Base-by-base conservation (phyloP, 2,113 vertebrate genomes). In the Epinephelus cyanopodus region DNA sequence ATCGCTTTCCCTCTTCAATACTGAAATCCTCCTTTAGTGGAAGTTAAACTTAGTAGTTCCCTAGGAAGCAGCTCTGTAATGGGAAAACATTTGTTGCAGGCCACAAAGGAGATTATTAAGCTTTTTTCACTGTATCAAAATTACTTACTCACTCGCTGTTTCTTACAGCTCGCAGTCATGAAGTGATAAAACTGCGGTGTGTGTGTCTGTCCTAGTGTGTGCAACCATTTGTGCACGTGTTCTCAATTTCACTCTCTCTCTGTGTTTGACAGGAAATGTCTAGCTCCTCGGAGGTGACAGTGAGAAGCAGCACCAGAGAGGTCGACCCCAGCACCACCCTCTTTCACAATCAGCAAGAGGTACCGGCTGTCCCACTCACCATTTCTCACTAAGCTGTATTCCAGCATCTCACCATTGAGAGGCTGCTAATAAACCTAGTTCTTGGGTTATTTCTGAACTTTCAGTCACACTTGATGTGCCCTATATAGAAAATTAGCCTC, bases 311-410 rank as follows among this genome's bases (percentile, higher is more conserved):
- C 52, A 93, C 58, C 82, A 96, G 93, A 79, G 94, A 96, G 85
- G 76, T 89, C 48, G 84, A 67, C 17, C 83, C 85, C 18, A 81
- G 94, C 61, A 86, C 93, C 82, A 84, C 93, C 84, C 25, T 92
- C 64, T 87, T 90, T 90, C 92, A 95, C 79, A 91, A 78, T 86
- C 92, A 95, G 90, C 93, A 93, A 94, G 96, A 98, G 91, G 93
- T 93, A 88, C 45, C 18, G 14, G 7, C 50, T 84, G 7, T 62
- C 37, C 4, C 23, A 27, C 47, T 64, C 67, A 23, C 21, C 23
- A 37, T 53, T 60, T 56, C 13, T 70, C 15, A 17, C 4, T 27
- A 25, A 1, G 54, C 61, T 52, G n/a, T 29, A 17, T 64, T 33
- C 48, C 12, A 7, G 67, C 80, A 56, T 61, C 29, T 54, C 23